Conservation (phyloP, 1,140 invertebrate genomes). For the Andricus grossulariae region DNA sequence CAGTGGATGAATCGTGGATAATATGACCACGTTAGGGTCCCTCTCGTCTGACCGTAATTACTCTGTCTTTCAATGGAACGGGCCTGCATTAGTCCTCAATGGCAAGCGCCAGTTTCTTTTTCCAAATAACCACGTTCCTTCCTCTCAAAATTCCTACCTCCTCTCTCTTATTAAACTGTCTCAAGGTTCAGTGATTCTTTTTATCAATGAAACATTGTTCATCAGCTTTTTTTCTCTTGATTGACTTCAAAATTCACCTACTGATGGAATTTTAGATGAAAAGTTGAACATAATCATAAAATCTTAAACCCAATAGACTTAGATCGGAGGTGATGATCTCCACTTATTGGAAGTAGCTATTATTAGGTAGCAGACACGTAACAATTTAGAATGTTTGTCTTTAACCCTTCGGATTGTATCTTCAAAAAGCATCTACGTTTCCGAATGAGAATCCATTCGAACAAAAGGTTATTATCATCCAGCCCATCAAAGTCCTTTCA, state of each 20-base stretch:
- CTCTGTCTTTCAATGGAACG: conserved; percentile 14
- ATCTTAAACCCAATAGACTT: no score
- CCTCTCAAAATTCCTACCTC: background rate
- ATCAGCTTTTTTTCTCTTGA: background rate
- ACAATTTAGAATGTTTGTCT: conserved; percentile 3
- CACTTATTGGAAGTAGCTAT: background rate
- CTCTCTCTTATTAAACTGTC: conserved; percentile 13
- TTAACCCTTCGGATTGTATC: background rate
- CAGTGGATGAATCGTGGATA: background rate
- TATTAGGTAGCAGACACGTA: conserved; percentile 7
- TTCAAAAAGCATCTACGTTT: background rate
- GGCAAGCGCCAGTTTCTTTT: conserved; percentile 20
- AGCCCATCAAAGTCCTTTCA: background rate
- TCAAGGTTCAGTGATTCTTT: background rate
- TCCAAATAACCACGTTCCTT: background rate
- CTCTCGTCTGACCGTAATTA: conserved; percentile 21
- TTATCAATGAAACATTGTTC: background rate
- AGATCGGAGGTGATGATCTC: background rate
- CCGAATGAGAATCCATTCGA: background rate
- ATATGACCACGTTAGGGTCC: conserved; percentile 14
- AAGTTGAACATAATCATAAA: no score
- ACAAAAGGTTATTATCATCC: background rate
- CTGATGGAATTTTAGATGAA: no score
- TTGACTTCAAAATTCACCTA: no score
- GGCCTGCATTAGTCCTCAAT: conserved; percentile 26